Percentiles rank a stretch among this genome's conserved stretches.
Evolutionary conservation across 2,797 vertebrate genomes (phyloP).

Genomic region (Phoeniculus purpureus): DNA sequence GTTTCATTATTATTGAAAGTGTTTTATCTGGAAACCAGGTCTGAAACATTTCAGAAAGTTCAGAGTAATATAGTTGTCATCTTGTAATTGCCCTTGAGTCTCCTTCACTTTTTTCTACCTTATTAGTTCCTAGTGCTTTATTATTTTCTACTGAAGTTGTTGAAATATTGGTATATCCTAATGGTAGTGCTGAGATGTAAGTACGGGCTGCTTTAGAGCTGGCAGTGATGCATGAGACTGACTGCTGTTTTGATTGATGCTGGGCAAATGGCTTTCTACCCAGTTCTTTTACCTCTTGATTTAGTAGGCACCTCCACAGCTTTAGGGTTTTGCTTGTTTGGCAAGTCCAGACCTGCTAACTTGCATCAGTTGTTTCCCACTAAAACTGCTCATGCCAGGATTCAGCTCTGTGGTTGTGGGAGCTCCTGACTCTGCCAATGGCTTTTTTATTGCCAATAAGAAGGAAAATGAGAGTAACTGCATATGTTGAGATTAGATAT

Average conservation of each 20-base stretch:
- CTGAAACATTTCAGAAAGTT: background rate
- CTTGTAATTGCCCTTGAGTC: background rate
- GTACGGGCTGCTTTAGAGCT: background rate
- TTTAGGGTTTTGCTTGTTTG: background rate
- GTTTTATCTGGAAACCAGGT: background rate
- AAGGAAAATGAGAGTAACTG: background rate
- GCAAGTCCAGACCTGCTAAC: constrained; percentile 21
- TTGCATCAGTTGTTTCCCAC: background rate
- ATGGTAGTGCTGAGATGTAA: background rate
- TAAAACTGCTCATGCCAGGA: background rate
- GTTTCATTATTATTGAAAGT: background rate
- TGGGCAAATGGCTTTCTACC: background rate
- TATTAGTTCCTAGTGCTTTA: background rate
- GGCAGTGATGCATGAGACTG: background rate
- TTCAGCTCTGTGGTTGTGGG: background rate
- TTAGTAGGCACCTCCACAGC: background rate
- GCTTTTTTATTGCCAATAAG: constrained; percentile 22
- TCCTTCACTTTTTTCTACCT: background rate
- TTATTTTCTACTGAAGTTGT: background rate
- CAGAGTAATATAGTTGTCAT: background rate
- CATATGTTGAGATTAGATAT: background rate
- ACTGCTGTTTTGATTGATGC: background rate
- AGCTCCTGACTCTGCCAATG: constrained; percentile 32
- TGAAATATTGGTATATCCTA: background rate
- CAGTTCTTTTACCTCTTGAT: background rate